Conservation (phyloP, 2,113 vertebrate genomes). For the Hippocampus mohnikei region DNA sequence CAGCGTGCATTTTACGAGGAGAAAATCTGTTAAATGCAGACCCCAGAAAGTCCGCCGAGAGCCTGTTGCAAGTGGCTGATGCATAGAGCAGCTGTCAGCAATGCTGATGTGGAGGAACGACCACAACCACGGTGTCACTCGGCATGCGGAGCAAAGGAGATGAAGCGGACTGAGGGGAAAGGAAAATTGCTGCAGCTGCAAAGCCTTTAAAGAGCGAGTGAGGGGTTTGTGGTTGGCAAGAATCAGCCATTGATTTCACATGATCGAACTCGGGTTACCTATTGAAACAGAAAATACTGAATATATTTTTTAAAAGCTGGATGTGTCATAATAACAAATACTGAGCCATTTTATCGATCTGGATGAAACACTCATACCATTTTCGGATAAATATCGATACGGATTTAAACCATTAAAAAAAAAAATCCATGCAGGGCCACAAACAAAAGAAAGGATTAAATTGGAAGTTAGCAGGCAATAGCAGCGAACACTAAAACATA, state of each 20-base stretch:
- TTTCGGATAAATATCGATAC: background rate
- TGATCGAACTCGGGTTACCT: background rate
- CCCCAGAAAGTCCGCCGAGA: background rate
- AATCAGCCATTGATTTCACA: background rate
- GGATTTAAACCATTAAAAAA: background rate
- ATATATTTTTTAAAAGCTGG: background rate
- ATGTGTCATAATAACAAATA: background rate
- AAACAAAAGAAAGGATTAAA: background rate
- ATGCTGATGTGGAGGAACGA: slow-evolving; percentile 4
- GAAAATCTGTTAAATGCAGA: slow-evolving; percentile 11
- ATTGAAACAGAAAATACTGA: background rate
- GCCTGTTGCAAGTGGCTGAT: slow-evolving; percentile 3
- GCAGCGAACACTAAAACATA: background rate
- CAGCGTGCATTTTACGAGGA: slow-evolving; percentile 13
- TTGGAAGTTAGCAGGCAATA: background rate
- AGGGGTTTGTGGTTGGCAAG: background rate
- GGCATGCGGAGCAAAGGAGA: background rate
- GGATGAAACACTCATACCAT: background rate
- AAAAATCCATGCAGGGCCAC: background rate
- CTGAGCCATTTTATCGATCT: background rate
- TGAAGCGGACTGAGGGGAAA: background rate
- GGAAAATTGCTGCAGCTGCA: slow-evolving; percentile 1
- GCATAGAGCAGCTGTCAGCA: slow-evolving; percentile 17
- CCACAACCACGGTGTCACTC: background rate
- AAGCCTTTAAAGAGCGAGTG: background rate